These are phyloP conservation scores for Alca torda DNA, from an alignment of 2,797 vertebrate genomes.

Conservation along the genomic window DNA sequence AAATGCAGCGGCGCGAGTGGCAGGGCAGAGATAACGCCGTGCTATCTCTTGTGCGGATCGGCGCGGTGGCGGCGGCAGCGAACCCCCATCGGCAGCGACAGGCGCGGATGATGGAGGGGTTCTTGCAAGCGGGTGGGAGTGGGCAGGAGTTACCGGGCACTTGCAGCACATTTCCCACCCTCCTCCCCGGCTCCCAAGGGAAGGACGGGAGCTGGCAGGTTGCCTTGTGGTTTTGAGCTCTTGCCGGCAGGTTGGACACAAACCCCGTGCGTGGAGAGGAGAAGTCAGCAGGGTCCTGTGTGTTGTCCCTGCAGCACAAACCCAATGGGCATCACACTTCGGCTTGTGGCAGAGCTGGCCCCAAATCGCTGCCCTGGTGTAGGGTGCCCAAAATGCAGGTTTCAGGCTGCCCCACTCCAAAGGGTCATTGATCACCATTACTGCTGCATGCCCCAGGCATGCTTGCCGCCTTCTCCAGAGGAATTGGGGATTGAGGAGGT, in stretches of 20 bases:
- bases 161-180: not conserved
- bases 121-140: not conserved
- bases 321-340: not conserved
- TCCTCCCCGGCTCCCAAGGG: not conserved
- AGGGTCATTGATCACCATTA: not conserved
- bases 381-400: not conserved
- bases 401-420: not conserved
- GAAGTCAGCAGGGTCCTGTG: not conserved
- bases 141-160: not conserved
- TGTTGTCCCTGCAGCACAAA: not conserved
- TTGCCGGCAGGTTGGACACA: not conserved
- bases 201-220: not conserved
- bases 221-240: not conserved
- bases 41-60: not conserved
- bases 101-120: not conserved
- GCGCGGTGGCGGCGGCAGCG: fast-evolving
- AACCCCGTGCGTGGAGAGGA: not conserved
- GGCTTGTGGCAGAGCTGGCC: not conserved
- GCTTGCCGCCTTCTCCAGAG: fast-evolving
- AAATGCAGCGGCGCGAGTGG: fast-evolving
- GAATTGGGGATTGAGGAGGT: not conserved
- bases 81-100: not conserved
- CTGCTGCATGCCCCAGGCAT: fast-evolving
- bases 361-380: fast-evolving
- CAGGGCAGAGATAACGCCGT: fast-evolving